phyloP scores from a whole-genome alignment of 2,797 vertebrate genomes.

The Sciurus carolinensis region DNA sequence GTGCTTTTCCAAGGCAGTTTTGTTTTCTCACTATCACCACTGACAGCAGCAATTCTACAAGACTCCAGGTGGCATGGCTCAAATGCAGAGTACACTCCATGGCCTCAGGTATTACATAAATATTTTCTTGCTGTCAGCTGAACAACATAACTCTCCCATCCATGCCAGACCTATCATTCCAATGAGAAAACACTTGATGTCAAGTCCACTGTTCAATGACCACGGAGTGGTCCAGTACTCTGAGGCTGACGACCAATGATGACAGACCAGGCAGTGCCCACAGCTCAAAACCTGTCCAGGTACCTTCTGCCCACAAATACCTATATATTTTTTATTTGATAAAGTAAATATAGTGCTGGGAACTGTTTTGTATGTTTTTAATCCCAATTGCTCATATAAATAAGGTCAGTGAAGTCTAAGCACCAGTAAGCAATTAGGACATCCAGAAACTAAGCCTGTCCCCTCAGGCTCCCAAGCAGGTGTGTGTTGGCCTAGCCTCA shows the following conservation, averaged over 20 bases:
- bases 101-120: background rate
- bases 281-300: background rate
- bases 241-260: background rate
- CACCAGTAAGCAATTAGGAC: background rate
- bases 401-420: background rate
- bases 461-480: background rate
- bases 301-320: background rate
- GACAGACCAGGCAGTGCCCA: accelerated
- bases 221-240: background rate
- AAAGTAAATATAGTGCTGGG: too few relatives aligned
- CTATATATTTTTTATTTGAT: background rate
- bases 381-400: background rate
- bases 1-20: background rate
- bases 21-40: background rate
- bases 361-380: too few relatives aligned
- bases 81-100: background rate
- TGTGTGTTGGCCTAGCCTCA: background rate
- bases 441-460: background rate
- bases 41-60: background rate
- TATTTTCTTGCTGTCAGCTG: background rate
- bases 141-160: background rate
- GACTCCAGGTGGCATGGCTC: background rate
- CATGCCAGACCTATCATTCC: background rate
- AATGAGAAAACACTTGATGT: too few relatives aligned
- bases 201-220: accelerated